A percentile compares a stretch with the other conserved stretches of the same genome.
Conservation (phyloP, 2,797 vertebrate species). For the Ataeniobius toweri region DNA sequence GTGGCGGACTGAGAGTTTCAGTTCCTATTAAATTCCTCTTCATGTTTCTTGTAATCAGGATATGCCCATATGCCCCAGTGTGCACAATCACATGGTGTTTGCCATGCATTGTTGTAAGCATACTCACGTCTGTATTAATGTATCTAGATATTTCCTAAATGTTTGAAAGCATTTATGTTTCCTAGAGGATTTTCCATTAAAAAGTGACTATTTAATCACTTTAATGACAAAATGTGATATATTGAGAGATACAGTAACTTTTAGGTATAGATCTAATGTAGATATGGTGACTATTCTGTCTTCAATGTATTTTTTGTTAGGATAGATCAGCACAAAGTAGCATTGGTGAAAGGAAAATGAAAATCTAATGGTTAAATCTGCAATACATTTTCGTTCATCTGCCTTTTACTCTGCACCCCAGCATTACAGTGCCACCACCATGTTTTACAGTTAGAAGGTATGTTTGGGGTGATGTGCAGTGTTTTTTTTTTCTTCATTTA, state of each 20-base stretch:
- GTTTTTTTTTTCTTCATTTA: not conserved
- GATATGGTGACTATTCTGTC: too few species aligned
- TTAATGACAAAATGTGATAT: not conserved
- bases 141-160: conserved; percentile 22
- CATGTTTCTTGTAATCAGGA: conserved; percentile 29
- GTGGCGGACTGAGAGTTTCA: conserved; percentile 38
- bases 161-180: conserved; percentile 23
- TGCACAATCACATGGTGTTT: conserved; percentile 3
- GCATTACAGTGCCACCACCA: not conserved
- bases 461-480: not conserved
- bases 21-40: conserved; percentile 38
- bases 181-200: not conserved
- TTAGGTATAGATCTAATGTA: too few species aligned
- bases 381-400: not conserved
- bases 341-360: not conserved
- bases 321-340: not conserved
- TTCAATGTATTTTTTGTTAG: too few species aligned
- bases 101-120: conserved; percentile 7
- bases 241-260: not conserved
- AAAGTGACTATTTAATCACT: not conserved
- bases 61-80: conserved; percentile 2
- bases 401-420: not conserved
- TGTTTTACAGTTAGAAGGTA: not conserved
- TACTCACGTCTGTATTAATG: conserved; percentile 4
- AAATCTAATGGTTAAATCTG: not conserved